Percentiles rank a stretch among this genome's conserved stretches.
Conservation (phyloP, 35 echinoderm and acorn worm genomes). For the Ptychodera flava region DNA sequence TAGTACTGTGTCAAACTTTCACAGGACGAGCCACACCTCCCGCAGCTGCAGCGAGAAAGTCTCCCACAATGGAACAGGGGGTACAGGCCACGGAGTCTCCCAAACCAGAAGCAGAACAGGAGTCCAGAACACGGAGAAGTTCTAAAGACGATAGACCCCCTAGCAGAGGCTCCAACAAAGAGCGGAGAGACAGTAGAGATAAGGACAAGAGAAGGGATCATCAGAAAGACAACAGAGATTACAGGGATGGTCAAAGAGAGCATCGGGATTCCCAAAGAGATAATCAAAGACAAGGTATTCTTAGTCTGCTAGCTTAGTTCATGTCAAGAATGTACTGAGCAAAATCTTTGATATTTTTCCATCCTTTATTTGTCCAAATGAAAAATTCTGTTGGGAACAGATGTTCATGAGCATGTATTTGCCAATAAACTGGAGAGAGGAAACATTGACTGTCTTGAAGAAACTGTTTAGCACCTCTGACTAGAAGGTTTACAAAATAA, state of each 20-base stretch:
- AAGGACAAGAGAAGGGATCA: background rate
- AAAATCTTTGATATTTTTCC: too few relatives aligned
- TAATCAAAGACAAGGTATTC: conserved; percentile 9
- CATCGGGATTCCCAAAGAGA: conserved; percentile 30
- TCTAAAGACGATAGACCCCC: background rate
- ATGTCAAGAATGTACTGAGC: too few relatives aligned
- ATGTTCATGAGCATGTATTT: too few relatives aligned
- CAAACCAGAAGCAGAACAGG: background rate
- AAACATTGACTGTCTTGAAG: too few relatives aligned
- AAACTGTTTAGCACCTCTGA: too few relatives aligned
- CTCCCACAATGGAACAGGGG: conserved; percentile 95
- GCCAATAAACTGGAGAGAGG: too few relatives aligned
- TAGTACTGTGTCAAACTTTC: too few relatives aligned
- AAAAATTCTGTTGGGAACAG: too few relatives aligned
- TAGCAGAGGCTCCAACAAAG: conserved; percentile 10
- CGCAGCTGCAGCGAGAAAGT: conserved; percentile 23
- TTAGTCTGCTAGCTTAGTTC: too few relatives aligned
- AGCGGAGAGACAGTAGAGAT: conserved; percentile 14
- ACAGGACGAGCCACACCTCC: conserved; percentile 29
- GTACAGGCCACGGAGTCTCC: conserved; percentile 76
- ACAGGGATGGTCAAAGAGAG: background rate
- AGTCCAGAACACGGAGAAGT: background rate
- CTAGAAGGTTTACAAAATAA: too few relatives aligned
- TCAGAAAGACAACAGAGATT: conserved; percentile 9
- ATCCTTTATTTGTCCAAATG: too few relatives aligned